A percentile compares a stretch with the other conserved stretches of the same genome.
phyloP scores from a whole-genome alignment of 2,113 vertebrate genomes.

The Ameiurus melas region DNA sequence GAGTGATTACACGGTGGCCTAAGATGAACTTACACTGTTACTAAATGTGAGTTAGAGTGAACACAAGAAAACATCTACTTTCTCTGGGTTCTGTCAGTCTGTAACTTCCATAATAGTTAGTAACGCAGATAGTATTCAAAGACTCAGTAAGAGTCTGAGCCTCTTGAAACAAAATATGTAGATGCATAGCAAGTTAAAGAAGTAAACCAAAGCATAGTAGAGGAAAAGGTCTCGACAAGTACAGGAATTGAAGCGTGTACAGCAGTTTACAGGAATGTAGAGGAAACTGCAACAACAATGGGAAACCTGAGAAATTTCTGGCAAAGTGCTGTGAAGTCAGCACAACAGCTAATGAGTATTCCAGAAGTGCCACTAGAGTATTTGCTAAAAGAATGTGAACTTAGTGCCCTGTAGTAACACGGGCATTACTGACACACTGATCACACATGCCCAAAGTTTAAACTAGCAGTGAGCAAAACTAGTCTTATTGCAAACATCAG shows the following conservation, averaged over 20 bases:
- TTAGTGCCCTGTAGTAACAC: not conserved
- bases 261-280: not conserved
- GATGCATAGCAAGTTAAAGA: not conserved
- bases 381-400: not conserved
- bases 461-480: not conserved
- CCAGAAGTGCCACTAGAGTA: not conserved
- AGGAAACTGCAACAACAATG: conserved; percentile 14
- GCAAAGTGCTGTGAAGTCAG: not conserved
- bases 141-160: not conserved
- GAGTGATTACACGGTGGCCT: not conserved
- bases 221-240: not conserved
- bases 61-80: not conserved
- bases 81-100: not conserved
- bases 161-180: not conserved
- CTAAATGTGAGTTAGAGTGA: not conserved
- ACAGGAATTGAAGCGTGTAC: not conserved
- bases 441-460: not conserved
- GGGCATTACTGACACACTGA: not conserved
- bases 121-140: not conserved
- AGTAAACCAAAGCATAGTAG: not conserved
- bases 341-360: not conserved
- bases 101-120: not conserved
- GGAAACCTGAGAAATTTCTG: not conserved
- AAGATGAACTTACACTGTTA: not conserved
- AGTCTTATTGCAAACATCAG: not conserved